Conservation (phyloP, 2,113 vertebrate species). For the Cisticola juncidis region DNA sequence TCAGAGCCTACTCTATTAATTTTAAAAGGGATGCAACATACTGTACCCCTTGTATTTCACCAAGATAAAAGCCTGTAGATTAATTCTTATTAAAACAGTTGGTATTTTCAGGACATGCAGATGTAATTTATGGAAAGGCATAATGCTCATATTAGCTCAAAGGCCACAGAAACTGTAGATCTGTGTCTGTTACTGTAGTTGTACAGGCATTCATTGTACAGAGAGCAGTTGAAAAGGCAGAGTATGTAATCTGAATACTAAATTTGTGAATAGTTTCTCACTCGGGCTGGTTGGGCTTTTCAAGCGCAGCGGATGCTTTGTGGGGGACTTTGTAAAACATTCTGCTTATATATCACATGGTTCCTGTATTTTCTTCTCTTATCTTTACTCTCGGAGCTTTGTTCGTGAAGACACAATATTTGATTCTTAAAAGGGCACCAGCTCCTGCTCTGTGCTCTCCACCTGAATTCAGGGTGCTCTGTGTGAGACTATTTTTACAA, state of each 20-base stretch:
- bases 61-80: constrained; percentile 44
- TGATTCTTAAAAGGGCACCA: constrained; percentile 63
- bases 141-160: constrained; percentile 61
- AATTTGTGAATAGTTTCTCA: constrained; percentile 73
- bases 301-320: constrained; percentile 73
- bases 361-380: constrained; percentile 65
- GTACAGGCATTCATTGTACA: constrained; percentile 70
- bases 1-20: constrained; percentile 33
- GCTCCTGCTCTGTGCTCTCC: constrained; percentile 44
- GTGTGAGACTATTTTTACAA: constrained; percentile 48
- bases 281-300: constrained; percentile 66
- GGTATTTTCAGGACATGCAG: constrained; percentile 62
- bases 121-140: constrained; percentile 62
- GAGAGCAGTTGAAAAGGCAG: constrained; percentile 69
- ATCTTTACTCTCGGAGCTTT: constrained; percentile 65
- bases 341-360: constrained; percentile 68
- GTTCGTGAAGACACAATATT: constrained; percentile 65
- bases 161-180: constrained; percentile 69
- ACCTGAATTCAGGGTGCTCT: constrained; percentile 52
- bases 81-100: constrained; percentile 72
- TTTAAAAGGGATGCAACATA: constrained; percentile 36
- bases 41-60: constrained; percentile 40
- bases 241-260: constrained; percentile 74
- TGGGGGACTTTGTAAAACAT: constrained; percentile 71
- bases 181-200: constrained; percentile 77